Base-by-base conservation (phyloP, 2,888 invertebrate species). In the Spilarctia lutea region DNA sequence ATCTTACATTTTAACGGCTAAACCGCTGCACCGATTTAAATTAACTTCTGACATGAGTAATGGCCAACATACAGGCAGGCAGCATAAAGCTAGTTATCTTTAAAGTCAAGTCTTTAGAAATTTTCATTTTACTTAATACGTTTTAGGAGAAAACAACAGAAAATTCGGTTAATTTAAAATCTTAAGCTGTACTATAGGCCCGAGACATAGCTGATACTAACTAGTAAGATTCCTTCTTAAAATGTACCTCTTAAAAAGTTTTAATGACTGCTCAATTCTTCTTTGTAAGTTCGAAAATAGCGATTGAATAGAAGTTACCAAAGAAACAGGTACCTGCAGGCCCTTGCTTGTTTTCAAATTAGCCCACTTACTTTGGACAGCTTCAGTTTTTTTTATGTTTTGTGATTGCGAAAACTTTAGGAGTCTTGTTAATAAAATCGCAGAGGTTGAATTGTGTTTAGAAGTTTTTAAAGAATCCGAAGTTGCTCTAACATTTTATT, bases 171-270 rank as follows among this genome's bases (percentile, higher is more conserved):
- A 18, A 18, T 63, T 6, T 63, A 63, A 63, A 63, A 60, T 35
- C 35, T 56, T 39, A 20, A 71, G n/a, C n/a, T n/a, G 27, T 39
- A 42, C 10, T 8, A 60, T 60, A n/a, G 10, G 33, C 45, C 71
- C 24, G 16, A 24, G 33, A 35, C 60, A 6, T 30, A 27, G 27
- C n/a, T 33, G 39, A 27, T 7, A n/a, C 84, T 86, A 86, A 86
- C 86, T 87, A 92, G 91, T 91, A 92, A 88, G 93, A 92, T 91
- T 91, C 91, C 91, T 92, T 88, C 93, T 93, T 92, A 92, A 90
- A 93, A 85, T 87, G 83, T 79, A 87, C 84, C 88, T 89, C 91
- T 88, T 93, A 91, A 90, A 91, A 94, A 94, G 90, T 94, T 94
- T 93, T 94, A 94, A 94, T 92, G 93, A 92, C 89, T 90, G 90